Evolutionary conservation across 2,113 vertebrate species (phyloP).

Genomic region (Aptenodytes patagonicus): DNA sequence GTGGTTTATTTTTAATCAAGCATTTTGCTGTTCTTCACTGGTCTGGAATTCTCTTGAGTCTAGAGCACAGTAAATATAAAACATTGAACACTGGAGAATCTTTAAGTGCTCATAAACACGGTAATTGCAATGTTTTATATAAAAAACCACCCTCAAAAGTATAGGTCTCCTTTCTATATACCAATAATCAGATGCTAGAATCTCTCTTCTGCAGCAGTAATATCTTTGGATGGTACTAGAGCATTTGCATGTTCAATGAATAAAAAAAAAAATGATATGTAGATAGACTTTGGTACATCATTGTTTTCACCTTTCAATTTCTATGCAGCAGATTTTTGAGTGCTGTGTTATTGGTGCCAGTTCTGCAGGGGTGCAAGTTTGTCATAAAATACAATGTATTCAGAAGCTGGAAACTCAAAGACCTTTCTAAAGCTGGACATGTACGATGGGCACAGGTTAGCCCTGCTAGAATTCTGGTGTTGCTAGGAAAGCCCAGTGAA

Average conservation of each 20-base stretch:
- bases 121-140: conserved; percentile 15
- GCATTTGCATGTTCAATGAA: conserved; percentile 43
- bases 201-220: conserved; percentile 29
- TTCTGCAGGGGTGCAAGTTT: conserved; percentile 34
- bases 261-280: neutral
- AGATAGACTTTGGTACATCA: conserved; percentile 18
- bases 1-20: conserved; percentile 55
- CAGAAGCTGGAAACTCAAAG: neutral
- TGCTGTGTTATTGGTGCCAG: neutral
- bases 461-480: neutral
- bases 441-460: neutral
- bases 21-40: neutral
- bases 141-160: neutral
- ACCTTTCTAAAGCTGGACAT: neutral
- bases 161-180: neutral
- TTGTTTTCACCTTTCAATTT: conserved; percentile 48
- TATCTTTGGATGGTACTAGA: neutral
- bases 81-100: conserved; percentile 24
- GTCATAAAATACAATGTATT: neutral
- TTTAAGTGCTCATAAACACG: conserved; percentile 62
- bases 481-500: neutral
- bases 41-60: conserved; percentile 35
- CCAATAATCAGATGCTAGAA: conserved; percentile 25
- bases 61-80: conserved; percentile 59
- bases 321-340: conserved; percentile 27